A percentile compares a stretch with the other conserved stretches of the same genome.
Conservation (phyloP, 2,888 invertebrate species). For the Halictus ligatus region DNA sequence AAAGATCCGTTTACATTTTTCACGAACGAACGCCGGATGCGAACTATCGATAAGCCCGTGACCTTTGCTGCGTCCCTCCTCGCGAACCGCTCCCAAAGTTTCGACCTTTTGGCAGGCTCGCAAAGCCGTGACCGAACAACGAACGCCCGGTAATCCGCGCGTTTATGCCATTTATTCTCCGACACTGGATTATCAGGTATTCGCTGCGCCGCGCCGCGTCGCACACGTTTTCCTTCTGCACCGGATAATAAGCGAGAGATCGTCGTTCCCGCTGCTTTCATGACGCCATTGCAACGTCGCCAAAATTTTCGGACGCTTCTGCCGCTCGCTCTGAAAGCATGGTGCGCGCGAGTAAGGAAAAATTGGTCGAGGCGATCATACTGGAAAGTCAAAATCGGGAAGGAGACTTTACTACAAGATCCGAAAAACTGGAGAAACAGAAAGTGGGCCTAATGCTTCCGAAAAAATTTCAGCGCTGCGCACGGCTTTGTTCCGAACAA, state of each 20-base stretch:
- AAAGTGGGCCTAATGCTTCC: too few relatives aligned
- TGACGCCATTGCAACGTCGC: constrained; percentile 1
- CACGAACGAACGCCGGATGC: neutral
- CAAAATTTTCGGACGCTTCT: neutral
- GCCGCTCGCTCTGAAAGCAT: too few relatives aligned
- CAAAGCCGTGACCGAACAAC: neutral
- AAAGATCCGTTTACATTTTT: neutral
- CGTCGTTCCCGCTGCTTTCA: neutral
- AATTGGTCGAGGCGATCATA: too few relatives aligned
- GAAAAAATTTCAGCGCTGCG: too few relatives aligned
- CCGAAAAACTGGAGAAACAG: too few relatives aligned
- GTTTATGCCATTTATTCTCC: neutral
- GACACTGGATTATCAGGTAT: constrained; percentile 14
- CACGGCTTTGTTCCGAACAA: too few relatives aligned
- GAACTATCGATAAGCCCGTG: neutral
- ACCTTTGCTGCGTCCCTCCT: neutral
- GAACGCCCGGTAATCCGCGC: constrained; percentile 15
- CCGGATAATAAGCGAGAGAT: constrained; percentile 14
- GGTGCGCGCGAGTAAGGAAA: too few relatives aligned
- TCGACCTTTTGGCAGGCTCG: constrained; percentile 16
- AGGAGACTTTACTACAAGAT: too few relatives aligned
- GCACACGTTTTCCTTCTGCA: constrained; percentile 7
- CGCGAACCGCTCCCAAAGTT: neutral
- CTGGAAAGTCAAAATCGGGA: too few relatives aligned
- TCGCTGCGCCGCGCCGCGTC: neutral